Conservation (phyloP, 1,140 invertebrate genomes). For the Drosophila sturtevanti region DNA sequence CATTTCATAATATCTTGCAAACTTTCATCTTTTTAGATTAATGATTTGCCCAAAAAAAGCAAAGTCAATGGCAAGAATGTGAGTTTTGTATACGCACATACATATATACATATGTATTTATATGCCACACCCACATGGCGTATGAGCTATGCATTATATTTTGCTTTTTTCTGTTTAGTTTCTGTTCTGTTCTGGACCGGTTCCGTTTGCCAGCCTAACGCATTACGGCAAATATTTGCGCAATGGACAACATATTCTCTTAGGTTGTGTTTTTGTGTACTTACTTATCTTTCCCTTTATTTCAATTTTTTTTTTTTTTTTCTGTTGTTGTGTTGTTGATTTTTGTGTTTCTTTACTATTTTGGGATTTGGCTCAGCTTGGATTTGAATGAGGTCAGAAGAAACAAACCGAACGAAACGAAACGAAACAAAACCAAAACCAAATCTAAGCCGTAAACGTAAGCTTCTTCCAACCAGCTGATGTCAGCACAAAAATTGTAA, state of each 20-base stretch:
- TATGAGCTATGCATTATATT: slow-evolving; percentile 50
- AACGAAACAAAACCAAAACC: slow-evolving; percentile 18
- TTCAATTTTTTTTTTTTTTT: slow-evolving; percentile 31
- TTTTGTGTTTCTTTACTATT: background rate
- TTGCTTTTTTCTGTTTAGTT: slow-evolving; percentile 8
- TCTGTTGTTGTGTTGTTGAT: slow-evolving; percentile 11
- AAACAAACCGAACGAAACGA: background rate
- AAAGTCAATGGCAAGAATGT: no score
- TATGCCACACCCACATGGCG: slow-evolving; percentile 32
- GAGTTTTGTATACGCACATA: no score
- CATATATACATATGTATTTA: background rate
- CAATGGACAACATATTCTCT: slow-evolving; percentile 55
- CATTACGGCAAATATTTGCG: slow-evolving; percentile 58
- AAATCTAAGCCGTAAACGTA: slow-evolving; percentile 54
- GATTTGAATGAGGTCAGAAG: slow-evolving; percentile 16
- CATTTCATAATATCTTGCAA: background rate
- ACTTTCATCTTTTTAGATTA: slow-evolving; percentile 49
- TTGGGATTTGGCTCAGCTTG: background rate
- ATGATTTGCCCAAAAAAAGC: slow-evolving; percentile 5
- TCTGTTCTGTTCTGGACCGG: slow-evolving; percentile 7
- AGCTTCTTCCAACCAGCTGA: slow-evolving; percentile 51
- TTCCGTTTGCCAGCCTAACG: slow-evolving; percentile 42
- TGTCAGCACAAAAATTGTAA: slow-evolving; percentile 55
- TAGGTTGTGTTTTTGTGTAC: background rate
- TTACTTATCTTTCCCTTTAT: slow-evolving; percentile 25